phyloP scores from a whole-genome alignment of 2,113 vertebrate species.

The Hippocampus abdominalis region DNA sequence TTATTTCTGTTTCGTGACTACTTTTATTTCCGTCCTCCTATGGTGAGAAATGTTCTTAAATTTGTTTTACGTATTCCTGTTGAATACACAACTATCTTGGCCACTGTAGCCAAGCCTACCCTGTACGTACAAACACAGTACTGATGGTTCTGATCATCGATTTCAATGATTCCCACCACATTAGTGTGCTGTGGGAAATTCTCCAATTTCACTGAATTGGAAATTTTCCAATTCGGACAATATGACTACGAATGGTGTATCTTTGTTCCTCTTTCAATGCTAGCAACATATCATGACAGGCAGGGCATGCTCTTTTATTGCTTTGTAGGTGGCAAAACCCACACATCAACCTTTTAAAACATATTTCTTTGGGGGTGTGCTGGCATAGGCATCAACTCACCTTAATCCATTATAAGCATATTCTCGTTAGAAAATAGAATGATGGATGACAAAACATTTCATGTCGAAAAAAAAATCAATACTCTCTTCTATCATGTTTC shows the following conservation, averaged over 20 bases:
- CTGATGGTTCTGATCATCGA: neutral
- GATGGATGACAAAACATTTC: too few relatives aligned
- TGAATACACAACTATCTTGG: neutral
- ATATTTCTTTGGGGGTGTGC: neutral
- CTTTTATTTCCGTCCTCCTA: neutral
- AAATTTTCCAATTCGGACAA: too few relatives aligned
- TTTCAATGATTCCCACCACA: too few relatives aligned
- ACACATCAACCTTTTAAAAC: neutral
- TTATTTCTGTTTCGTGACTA: conserved; percentile 21
- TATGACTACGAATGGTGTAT: neutral
- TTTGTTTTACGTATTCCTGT: neutral
- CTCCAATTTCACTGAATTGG: too few relatives aligned
- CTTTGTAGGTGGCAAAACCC: neutral
- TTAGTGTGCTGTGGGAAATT: too few relatives aligned
- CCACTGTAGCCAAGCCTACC: neutral
- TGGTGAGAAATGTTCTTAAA: neutral
- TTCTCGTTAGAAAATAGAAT: too few relatives aligned
- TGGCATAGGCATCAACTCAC: too few relatives aligned
- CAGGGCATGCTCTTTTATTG: neutral
- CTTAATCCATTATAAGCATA: too few relatives aligned
- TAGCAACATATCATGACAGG: neutral
- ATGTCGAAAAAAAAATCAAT: too few relatives aligned
- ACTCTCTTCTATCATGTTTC: too few relatives aligned
- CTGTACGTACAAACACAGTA: neutral
- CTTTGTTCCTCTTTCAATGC: neutral